Base-by-base conservation (phyloP, 1,140 invertebrate species). In the Magallana gigas region DNA sequence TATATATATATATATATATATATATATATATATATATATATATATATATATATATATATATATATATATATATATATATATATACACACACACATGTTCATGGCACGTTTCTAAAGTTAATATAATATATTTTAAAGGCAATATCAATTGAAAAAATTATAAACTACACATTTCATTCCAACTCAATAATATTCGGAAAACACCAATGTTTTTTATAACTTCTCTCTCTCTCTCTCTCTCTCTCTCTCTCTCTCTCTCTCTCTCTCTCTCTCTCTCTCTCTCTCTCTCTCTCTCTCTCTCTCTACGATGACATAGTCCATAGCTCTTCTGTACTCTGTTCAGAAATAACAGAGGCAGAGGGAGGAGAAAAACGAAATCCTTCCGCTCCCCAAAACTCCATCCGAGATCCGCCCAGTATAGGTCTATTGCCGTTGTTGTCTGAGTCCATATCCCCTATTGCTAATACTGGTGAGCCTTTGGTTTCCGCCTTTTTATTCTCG, bases 331-430 rank as follows among this genome's bases (percentile, higher is more conserved):
- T 8, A 29, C 11, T 76, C 23, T 4, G 23, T 8, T 29, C 18
- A 11, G 14, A 9, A 36, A 29, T 29, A 76, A 76, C 23, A 12
- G 23, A 29, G 9, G 12, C 8, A 11, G 68, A 2, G 8, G 14
- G 3, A 12, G 18, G 8, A 4, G 23, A 18, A 36, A 76, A 76
- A 76, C 68, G 36, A 23, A 76, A 76, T 18, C 36, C 68, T 11
- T 76, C 68, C 4, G 68, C 68, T 76, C 68, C 68, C 68, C 68
- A 76, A 11, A 76, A 76, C 36, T 76, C 68, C 68, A 76, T 76
- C 3, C 14, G 7, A 9, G 68, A 36, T 76, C 23, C 11, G 8
- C 68, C 9, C 5, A 11, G 23, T 18, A 12, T 29, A 8, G 68
- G 68, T 7, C 68, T 18, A 11, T 23, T 29, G 23, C 1, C 12